These are phyloP conservation scores for Prosopocoilus inquinatus DNA, from an alignment of 2,888 invertebrate genomes.

Conservation along the genomic window DNA sequence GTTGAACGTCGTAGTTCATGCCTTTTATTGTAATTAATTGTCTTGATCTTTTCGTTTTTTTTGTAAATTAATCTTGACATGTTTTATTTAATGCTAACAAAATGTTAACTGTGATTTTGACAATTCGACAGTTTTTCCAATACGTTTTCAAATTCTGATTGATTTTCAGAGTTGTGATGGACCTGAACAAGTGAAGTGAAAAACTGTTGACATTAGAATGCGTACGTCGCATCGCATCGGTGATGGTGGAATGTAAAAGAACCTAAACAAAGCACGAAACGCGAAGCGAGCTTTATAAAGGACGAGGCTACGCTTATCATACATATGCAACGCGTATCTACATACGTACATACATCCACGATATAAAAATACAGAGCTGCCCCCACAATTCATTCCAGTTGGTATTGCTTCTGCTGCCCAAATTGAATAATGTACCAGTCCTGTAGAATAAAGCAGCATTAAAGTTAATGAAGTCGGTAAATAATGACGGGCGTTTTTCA, in stretches of 20 bases:
- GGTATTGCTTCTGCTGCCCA: slow-evolving; percentile 33
- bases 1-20: no score
- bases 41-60: no score
- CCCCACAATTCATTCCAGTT: slow-evolving; percentile 42
- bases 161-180: no score
- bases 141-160: no score
- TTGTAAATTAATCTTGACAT: no score
- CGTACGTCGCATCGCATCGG: not conserved
- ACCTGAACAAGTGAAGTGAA: no score
- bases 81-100: no score
- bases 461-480: slow-evolving; percentile 45
- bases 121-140: no score
- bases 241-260: slow-evolving; percentile 30
- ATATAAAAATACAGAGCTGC: slow-evolving; percentile 44
- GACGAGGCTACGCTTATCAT: slow-evolving; percentile 47
- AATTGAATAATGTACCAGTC: slow-evolving; percentile 45
- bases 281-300: slow-evolving; percentile 40
- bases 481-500: slow-evolving; percentile 39
- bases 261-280: slow-evolving; percentile 31
- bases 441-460: slow-evolving; percentile 43
- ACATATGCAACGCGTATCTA: slow-evolving; percentile 50
- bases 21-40: no score
- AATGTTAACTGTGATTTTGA: no score
- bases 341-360: slow-evolving; percentile 44
- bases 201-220: no score